Evolutionary conservation across 2,888 invertebrate species (phyloP), one percentile per base, ranked within the genome.

Genomic region (Aromia moschata): DNA sequence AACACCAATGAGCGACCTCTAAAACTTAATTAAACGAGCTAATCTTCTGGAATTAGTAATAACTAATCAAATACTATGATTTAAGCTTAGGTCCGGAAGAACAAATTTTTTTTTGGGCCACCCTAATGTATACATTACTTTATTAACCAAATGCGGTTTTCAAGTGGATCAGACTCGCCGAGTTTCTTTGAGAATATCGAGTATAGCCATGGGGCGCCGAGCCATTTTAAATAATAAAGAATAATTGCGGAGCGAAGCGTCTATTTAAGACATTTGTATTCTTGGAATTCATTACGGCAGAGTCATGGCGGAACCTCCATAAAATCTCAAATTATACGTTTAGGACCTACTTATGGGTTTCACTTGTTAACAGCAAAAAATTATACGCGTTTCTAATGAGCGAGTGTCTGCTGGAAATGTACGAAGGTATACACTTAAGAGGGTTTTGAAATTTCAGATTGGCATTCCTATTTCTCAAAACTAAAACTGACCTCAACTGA

Each of bases 241-340:
- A 20, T 38, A 30, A 49, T 16, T 49, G 49, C 14, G 15, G 15
- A 16, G 14, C 10, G 5, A n/a, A 31, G 31, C 33, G 12, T 37
- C 37, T 33, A 47, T 49, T 49, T 46, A 17, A 37, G 25, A 37
- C 37, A 49, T 49, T 37, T 38, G 25, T 37, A 49, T 49, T 49
- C 49, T 25, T 37, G 25, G 49, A 49, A 49, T 49, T 49, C 37
- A 37, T 38, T 49, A 37, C 20, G 17, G 20, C 17, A 10, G 4
- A 9, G 2, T 18, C 41, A n/a, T 43, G 31, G 38, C 37, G 20
- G 47, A 49, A 49, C 49, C 49, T 9, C 49, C 49, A 49, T 49
- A 49, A 49, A 49, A 17, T 10, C 20, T 37, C 20, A 49, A 49
- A 49, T 49, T 49, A 49, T 18, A 49, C 38, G 49, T 49, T 49